Conservation (phyloP, 2,113 vertebrate genomes). For the Channa maculata region DNA sequence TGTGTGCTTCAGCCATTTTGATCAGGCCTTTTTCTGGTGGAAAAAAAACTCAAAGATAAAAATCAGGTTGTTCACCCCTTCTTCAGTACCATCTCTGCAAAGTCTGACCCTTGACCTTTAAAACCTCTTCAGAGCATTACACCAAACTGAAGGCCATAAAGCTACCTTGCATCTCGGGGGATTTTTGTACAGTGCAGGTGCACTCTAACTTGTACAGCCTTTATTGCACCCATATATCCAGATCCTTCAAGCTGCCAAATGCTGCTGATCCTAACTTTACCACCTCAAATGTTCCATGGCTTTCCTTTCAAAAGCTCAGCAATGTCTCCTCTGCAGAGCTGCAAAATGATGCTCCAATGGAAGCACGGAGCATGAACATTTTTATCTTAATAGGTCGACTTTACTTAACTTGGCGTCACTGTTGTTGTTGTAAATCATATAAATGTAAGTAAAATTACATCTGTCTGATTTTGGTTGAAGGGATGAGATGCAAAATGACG, state of each 20-base stretch:
- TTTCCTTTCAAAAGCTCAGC: slow-evolving; percentile 59
- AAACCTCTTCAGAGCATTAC: slow-evolving; percentile 14
- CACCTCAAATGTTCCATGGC: slow-evolving; percentile 53
- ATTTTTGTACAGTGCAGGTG: slow-evolving; percentile 26
- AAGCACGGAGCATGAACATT: slow-evolving; percentile 2
- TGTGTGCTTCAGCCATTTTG: not conserved
- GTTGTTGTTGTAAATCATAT: slow-evolving; percentile 1
- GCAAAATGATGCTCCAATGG: slow-evolving; percentile 35
- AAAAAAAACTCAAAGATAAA: slow-evolving; percentile 7
- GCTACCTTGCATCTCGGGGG: slow-evolving; percentile 13
- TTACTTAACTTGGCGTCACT: slow-evolving; percentile 12
- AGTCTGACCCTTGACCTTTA: slow-evolving; percentile 37
- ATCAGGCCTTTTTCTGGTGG: not conserved
- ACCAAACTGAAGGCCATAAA: slow-evolving; percentile 26
- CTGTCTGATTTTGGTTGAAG: not conserved
- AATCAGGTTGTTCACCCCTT: slow-evolving; percentile 6
- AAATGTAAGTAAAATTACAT: not conserved
- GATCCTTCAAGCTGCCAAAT: slow-evolving; percentile 52
- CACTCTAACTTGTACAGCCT: slow-evolving; percentile 44
- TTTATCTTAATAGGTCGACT: not conserved
- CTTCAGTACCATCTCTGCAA: not conserved
- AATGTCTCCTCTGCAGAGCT: slow-evolving; percentile 40
- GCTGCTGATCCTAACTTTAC: slow-evolving; percentile 69
- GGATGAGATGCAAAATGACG: not conserved
- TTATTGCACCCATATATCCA: slow-evolving; percentile 68